Base-by-base conservation (phyloP, 1,140 invertebrate species). In the Saxidomus purpurata region DNA sequence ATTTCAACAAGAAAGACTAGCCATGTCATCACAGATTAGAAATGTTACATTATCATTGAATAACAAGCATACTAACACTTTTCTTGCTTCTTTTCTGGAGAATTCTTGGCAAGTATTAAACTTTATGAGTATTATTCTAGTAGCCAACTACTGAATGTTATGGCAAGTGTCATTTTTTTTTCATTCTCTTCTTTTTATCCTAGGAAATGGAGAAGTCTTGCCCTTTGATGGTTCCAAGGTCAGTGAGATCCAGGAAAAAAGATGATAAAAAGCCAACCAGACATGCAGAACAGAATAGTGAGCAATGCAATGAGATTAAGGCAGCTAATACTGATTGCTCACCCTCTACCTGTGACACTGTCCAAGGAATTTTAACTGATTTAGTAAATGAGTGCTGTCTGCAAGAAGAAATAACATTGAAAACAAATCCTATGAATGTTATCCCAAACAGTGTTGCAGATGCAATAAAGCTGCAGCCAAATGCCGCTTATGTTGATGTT, bases 401-500 rank as follows among this genome's bases (percentile, higher is more conserved):
- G 9, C 22, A 19, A 28, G 59, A 28, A 28, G 59, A 63, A 28
- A 28, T 6, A 8, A 63, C 6, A 8, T 25, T 25, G 25, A 63
- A 63, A 28, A 25, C 19, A 63, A 9, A 28, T 2, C 2, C 19
- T 25, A 36, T 52, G 28, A 36, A 52, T 36, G 4, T 43, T 43
- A 43, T 43, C 28, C 47, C 43, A 52, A n/a, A 6, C 2, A 82
- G 34, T 63, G 28, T 82, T 28, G 13, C 55, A 63, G 61, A 82
- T 36, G 38, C 80, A 49, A 74, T 85, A 2, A 47, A 34, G 31
- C 9, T 13, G 13, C 63, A 85, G 67, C 34, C 25, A 19, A 49
- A 85, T 85, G 67, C 22, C 11, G n/a, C 82, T 6, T 74, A 59
- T 52, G 82, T 85, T 28, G 17, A 85, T 52, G 71, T 87, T 40